phyloP scores from a whole-genome alignment of 1,140 invertebrate species.

The Piezodorus guildinii region DNA sequence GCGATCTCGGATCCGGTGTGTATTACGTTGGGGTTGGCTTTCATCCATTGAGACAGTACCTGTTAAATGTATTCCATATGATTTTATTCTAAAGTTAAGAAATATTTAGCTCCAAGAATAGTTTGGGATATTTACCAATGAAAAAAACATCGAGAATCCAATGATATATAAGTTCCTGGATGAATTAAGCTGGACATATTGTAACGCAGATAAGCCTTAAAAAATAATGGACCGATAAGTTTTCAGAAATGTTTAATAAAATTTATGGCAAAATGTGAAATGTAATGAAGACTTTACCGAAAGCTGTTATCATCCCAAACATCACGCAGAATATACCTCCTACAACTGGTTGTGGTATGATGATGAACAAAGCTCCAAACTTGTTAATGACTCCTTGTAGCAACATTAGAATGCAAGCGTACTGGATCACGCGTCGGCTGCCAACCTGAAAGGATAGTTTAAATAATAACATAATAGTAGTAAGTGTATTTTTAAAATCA shows the following conservation, averaged over 20 bases:
- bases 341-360: slow-evolving; percentile 79
- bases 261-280: slow-evolving; percentile 20
- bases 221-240: too few species aligned
- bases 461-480: too few species aligned
- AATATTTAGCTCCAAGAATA: too few species aligned
- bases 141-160: slow-evolving; percentile 78
- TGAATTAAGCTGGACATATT: slow-evolving; percentile 70
- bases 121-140: slow-evolving; percentile 41
- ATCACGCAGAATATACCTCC: slow-evolving; percentile 78
- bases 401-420: slow-evolving; percentile 64
- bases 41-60: slow-evolving; percentile 66
- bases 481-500: too few species aligned
- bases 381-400: slow-evolving; percentile 69
- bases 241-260: too few species aligned
- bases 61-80: slow-evolving; percentile 22
- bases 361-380: slow-evolving; percentile 74
- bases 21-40: slow-evolving; percentile 49
- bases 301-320: slow-evolving; percentile 76
- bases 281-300: slow-evolving; percentile 40
- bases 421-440: slow-evolving; percentile 73
- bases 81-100: too few species aligned
- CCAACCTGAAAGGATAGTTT: slow-evolving; percentile 57
- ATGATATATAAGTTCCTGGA: slow-evolving; percentile 75
- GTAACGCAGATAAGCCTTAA: slow-evolving; percentile 61
- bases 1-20: slow-evolving; percentile 53